Conservation (phyloP, 2,888 invertebrate genomes). For the Heliconius hortense region DNA sequence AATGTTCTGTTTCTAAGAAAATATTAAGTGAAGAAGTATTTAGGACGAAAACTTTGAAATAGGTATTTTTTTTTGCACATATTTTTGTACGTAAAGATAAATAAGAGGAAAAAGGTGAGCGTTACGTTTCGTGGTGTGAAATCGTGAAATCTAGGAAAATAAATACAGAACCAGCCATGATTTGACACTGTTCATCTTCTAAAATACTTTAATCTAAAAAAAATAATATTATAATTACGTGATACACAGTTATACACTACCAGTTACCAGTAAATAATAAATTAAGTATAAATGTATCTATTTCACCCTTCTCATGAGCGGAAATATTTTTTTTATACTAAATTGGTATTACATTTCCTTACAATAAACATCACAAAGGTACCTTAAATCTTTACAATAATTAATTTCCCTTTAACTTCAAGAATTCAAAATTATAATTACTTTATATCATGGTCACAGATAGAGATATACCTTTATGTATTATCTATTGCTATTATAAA, state of each 20-base stretch:
- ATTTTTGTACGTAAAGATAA: neutral
- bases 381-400: neutral
- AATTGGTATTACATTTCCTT: too few relatives aligned
- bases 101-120: too few relatives aligned
- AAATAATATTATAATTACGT: too few relatives aligned
- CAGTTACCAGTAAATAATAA: too few relatives aligned
- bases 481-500: neutral
- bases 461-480: neutral
- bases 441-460: neutral
- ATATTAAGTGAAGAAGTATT: neutral
- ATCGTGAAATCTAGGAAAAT: neutral
- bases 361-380: neutral
- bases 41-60: neutral
- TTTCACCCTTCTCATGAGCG: too few relatives aligned
- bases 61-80: neutral
- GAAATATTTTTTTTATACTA: too few relatives aligned
- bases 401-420: neutral
- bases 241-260: too few relatives aligned
- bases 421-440: neutral
- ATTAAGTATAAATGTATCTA: too few relatives aligned
- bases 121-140: too few relatives aligned
- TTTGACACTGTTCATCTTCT: too few relatives aligned
- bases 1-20: neutral
- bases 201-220: too few relatives aligned
- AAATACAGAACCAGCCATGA: neutral